A percentile compares a stretch with the other conserved stretches of the same genome.
phyloP scores from a whole-genome alignment of 2,888 invertebrate species.

The Aproaerema taeniolella region DNA sequence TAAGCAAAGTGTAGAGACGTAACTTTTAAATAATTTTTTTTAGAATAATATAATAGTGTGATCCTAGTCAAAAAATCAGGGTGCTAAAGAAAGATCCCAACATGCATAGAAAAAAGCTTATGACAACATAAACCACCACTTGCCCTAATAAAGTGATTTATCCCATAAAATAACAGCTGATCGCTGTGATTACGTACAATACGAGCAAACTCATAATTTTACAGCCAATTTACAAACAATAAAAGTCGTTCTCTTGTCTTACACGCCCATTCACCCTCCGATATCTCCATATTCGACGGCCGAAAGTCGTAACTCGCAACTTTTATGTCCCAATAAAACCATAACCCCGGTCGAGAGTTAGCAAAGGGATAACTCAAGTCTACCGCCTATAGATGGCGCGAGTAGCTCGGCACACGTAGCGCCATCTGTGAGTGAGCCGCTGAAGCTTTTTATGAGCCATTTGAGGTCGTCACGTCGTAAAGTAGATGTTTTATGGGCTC shows the following conservation, averaged over 20 bases:
- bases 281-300: slow-evolving; percentile 71
- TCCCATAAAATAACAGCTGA: slow-evolving; percentile 72
- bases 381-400: slow-evolving; percentile 53
- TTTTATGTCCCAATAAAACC: slow-evolving; percentile 75
- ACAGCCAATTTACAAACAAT: slow-evolving; percentile 79
- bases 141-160: slow-evolving; percentile 66
- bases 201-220: slow-evolving; percentile 75
- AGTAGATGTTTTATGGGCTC: slow-evolving; percentile 62
- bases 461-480: slow-evolving; percentile 66
- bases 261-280: slow-evolving; percentile 69
- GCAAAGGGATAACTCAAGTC: slow-evolving; percentile 34
- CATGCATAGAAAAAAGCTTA: slow-evolving; percentile 45
- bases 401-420: slow-evolving; percentile 33
- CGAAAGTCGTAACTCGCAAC: slow-evolving; percentile 64
- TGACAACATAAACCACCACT: slow-evolving; percentile 56
- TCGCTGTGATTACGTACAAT: slow-evolving; percentile 69
- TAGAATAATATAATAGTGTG: too few species aligned
- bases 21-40: too few species aligned
- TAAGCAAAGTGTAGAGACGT: too few species aligned
- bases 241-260: slow-evolving; percentile 74
- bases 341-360: slow-evolving; percentile 39
- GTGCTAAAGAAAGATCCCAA: too few species aligned
- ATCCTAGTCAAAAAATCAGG: too few species aligned
- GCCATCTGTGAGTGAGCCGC: slow-evolving; percentile 62
- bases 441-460: slow-evolving; percentile 68